phyloP scores from a whole-genome alignment of 92 coral and sea anemone species.

The Phenganax marumi region DNA sequence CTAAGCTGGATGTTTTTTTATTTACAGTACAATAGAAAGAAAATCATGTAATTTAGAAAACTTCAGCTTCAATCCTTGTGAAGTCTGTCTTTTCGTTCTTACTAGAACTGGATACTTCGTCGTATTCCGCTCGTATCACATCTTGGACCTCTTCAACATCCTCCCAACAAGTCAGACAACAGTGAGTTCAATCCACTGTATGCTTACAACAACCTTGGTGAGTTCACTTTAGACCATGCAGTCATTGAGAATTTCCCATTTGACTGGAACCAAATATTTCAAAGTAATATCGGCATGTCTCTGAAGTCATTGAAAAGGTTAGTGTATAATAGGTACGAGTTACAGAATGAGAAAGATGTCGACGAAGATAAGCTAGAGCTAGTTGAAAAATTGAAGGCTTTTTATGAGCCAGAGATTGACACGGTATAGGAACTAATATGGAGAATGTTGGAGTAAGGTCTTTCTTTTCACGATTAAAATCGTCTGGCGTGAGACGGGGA shows the following conservation, averaged over 20 bases:
- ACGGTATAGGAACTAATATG: no score
- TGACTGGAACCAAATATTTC: slow-evolving; percentile 80
- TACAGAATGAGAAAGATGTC: slow-evolving; percentile 74
- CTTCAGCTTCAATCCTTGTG: not conserved
- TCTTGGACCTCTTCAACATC: slow-evolving; percentile 34
- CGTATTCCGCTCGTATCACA: slow-evolving; percentile 34
- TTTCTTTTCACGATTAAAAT: no score
- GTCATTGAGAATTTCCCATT: slow-evolving; percentile 85
- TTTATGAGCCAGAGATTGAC: slow-evolving; percentile 53
- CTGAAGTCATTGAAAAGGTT: slow-evolving; percentile 69
- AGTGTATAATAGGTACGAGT: slow-evolving; percentile 81
- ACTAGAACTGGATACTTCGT: slow-evolving; percentile 35
- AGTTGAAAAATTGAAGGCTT: slow-evolving; percentile 68
- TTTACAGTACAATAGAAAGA: not conserved
- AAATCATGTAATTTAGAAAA: not conserved
- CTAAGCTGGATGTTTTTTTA: not conserved
- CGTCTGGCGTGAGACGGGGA: no score
- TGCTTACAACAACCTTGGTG: slow-evolving; percentile 79
- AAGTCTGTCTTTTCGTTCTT: not conserved
- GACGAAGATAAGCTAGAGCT: slow-evolving; percentile 69
- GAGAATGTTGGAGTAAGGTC: no score
- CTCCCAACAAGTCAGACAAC: slow-evolving; percentile 18
- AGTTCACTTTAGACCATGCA: slow-evolving; percentile 77
- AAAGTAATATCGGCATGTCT: slow-evolving; percentile 67
- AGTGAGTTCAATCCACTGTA: slow-evolving; percentile 64